These are phyloP conservation scores for Notechis scutatus DNA, from an alignment of 2,113 vertebrate genomes.

Conservation along the genomic window DNA sequence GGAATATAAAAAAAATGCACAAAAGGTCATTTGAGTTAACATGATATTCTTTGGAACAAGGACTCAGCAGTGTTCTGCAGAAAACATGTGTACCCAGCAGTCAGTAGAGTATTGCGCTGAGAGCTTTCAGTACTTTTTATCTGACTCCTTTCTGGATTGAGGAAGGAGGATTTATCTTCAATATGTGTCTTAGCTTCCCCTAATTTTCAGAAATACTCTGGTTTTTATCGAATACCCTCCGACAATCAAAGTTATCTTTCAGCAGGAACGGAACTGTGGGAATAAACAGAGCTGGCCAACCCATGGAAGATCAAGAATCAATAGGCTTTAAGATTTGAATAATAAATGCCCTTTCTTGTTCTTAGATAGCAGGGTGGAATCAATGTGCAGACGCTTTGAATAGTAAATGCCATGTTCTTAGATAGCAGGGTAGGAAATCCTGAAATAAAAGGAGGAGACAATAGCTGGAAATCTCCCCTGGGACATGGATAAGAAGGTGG, in stretches of 20 bases:
- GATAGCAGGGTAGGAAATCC: neutral
- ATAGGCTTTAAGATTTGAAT: neutral
- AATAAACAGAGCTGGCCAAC: neutral
- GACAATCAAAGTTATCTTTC: neutral
- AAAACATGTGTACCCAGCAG: neutral
- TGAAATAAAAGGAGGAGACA: neutral
- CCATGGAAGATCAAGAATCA: neutral
- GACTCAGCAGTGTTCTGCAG: neutral
- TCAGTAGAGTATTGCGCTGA: too few species aligned
- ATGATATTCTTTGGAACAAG: neutral
- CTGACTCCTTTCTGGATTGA: neutral
- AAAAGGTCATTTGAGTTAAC: neutral
- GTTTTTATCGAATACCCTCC: neutral
- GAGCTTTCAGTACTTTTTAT: neutral
- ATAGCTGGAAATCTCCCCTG: neutral
- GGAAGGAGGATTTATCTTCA: neutral
- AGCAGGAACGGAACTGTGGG: neutral
- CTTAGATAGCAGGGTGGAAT: neutral
- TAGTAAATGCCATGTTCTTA: neutral
- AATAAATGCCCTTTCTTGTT: neutral
- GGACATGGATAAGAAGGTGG: neutral
- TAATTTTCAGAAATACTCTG: neutral
- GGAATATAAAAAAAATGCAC: neutral
- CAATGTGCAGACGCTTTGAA: rapidly evolving
- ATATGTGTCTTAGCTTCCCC: neutral